Evolutionary conservation across 2,113 vertebrate species (phyloP).

Genomic region (Carollia perspicillata): DNA sequence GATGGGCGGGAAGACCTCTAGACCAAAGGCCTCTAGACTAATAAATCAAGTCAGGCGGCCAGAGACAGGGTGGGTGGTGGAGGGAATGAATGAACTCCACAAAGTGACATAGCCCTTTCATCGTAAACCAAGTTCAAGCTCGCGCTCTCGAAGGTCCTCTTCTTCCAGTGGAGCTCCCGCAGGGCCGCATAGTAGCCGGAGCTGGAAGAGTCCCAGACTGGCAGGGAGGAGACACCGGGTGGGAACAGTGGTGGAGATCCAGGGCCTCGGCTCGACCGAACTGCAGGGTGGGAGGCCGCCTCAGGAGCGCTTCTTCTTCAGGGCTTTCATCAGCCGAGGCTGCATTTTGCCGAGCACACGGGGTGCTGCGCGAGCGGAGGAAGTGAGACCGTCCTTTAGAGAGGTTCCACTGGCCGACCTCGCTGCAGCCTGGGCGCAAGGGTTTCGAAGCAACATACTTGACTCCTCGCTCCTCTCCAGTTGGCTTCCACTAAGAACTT

Average conservation of each 20-base stretch:
- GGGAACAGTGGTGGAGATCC: not conserved
- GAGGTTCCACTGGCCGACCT: not conserved
- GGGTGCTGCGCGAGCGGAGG: not conserved
- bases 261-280: not conserved
- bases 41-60: not conserved
- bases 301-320: not conserved
- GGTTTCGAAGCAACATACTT: not conserved
- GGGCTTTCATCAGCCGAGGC: not conserved
- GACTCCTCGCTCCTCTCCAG: not conserved
- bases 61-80: not conserved
- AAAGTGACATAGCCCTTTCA: not conserved
- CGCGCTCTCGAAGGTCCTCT: not conserved
- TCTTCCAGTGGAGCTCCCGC: not conserved
- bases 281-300: not conserved
- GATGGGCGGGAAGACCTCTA: not conserved
- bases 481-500: conserved; percentile 52
- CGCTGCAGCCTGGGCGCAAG: not conserved
- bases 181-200: fast-evolving
- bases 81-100: not conserved
- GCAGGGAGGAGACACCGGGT: fast-evolving
- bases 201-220: not conserved
- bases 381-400: not conserved
- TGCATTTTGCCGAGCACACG: not conserved
- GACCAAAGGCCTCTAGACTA: not conserved
- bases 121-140: not conserved